Base-by-base conservation (phyloP, 2,888 invertebrate genomes). In the Chaetogeoica ovagalla region DNA sequence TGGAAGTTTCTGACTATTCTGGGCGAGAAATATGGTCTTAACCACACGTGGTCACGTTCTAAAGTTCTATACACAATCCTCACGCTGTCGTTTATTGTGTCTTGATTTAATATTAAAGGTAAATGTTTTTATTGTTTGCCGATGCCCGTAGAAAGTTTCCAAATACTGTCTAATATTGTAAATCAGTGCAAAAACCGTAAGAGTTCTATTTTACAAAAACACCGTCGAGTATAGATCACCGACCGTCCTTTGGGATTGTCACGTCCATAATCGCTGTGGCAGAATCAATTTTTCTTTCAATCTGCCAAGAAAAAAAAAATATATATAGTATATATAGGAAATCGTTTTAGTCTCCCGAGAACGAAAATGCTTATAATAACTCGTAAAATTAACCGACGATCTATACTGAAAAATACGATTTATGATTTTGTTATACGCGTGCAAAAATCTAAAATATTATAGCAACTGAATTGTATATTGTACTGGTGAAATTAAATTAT, bases 211-310 rank as follows among this genome's bases (percentile, higher is more conserved):
- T 73, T 73, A 52, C 55, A n/a, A 65, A 74, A 74, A 74, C 55
- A 74, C 74, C 52, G 39, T 74, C 55, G 74, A 52, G 52, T 73
- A 63, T 73, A 63, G 73, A 73, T 73, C 73, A 73, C 37, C 37
- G 37, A 37, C 21, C 23, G 65, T 65, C 74, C 74, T 57, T 39
- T 23, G 74, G 74, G 74, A 74, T 23, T 65, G 65, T 39, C 65
- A 65, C 65, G 65, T 65, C 39, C 65, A 55, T 74, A 74, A 74
- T 74, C 65, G 55, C 65, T 65, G 21, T 21, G 65, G 55, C 21
- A 74, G 65, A 65, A 74, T 74, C 74, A 65, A 55, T 74, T 74
- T 74, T 65, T 65, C 65, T 74, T 74, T 65, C 74, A 74, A 55
- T 65, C 55, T 65, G 55, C 55, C 74, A 55, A 19, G 39, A 57